Evolutionary conservation across 2,888 invertebrate genomes (phyloP).

Genomic region (Tineola bisselliella): DNA sequence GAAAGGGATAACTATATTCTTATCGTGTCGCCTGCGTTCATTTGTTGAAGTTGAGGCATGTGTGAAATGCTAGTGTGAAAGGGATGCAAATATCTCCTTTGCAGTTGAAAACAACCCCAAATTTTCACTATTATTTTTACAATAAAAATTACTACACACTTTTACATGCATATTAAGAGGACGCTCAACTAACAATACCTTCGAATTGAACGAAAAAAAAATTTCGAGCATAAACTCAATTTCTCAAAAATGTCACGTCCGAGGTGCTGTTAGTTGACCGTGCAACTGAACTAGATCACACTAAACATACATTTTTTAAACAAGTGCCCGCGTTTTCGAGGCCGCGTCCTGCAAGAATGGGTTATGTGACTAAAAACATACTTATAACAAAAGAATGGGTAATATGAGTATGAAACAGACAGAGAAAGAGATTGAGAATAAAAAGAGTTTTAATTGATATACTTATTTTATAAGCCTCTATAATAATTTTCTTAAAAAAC

Average conservation of each 20-base stretch:
- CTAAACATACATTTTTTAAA: slow-evolving; percentile 33
- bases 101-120: too few relatives aligned
- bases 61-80: too few relatives aligned
- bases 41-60: too few relatives aligned
- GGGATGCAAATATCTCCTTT: too few relatives aligned
- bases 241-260: not conserved
- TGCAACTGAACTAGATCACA: slow-evolving; percentile 11
- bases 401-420: not conserved
- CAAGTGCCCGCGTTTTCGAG: slow-evolving; percentile 18
- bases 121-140: too few relatives aligned
- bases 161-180: not conserved
- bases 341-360: slow-evolving; percentile 36
- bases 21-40: too few relatives aligned
- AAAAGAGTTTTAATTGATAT: too few relatives aligned
- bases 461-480: too few relatives aligned
- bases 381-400: not conserved
- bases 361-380: not conserved
- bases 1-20: too few relatives aligned
- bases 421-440: too few relatives aligned
- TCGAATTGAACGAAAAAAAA: not conserved
- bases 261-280: not conserved
- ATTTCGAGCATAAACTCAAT: not conserved
- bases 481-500: too few relatives aligned
- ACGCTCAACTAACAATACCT: not conserved
- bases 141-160: not conserved